Base-by-base conservation (phyloP, 2,888 invertebrate genomes). In the Diploptera punctata region DNA sequence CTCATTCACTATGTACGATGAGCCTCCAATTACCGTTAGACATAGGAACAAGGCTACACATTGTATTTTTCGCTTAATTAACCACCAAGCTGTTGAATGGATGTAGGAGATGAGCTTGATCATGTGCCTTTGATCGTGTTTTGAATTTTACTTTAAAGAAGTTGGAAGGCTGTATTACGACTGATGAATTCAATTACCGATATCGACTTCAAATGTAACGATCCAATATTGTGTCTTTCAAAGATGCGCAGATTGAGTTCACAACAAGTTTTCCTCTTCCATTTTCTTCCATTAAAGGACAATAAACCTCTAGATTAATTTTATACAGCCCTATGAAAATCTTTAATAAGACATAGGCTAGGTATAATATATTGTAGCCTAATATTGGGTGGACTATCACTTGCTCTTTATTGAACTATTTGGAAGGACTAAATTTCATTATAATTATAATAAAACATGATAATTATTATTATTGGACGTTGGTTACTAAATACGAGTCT, bases 161-260 rank as follows among this genome's bases (percentile, higher is more conserved):
- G 26, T 26, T 54, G 3, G 57, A 57, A 26, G 16, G 29, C n/a
- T 29, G 29, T 33, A 33, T 10, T 33, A 5, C 5, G 33, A 7
- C 16, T 29, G 31, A 57, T 31, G 31, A 57, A 57, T 24, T 57
- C 26, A 29, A 29, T 57, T 29, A 57, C 57, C 57, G 29, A 57
- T 57, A 57, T 57, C 57, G 57, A 57, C 57, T 57, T 57, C 57
- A 29, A 29, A 57, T 57, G n/a, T 16, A 29, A 24, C n/a, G 57
- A 29, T 57, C 57, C 29, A 57, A 57, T 24, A 57, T 57, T 29
- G 57, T 57, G 29, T 57, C 57, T 26, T 57, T 57, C 57, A 29
- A 57, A 26, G 29, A 57, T 16, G 1, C 26, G 16, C 31, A 57
- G 57, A 29, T 57, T 57, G 10, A 16, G 33, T n/a, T n/a, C n/a